Evolutionary conservation across 1,140 invertebrate species (phyloP).

Genomic region (Pseudomyrmex concolor): DNA sequence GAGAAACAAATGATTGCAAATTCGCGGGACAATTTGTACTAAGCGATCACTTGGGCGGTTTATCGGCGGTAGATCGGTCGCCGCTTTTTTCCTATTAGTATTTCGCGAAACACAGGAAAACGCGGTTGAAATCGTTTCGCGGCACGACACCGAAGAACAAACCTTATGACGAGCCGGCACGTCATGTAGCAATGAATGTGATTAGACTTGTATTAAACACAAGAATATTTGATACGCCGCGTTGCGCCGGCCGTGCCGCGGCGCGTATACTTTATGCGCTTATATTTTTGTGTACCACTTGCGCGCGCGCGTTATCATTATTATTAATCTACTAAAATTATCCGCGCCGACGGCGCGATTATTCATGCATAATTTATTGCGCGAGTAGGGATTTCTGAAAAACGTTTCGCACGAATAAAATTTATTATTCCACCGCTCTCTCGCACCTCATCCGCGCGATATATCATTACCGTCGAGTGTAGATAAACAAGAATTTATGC

Average conservation of each 20-base stretch:
- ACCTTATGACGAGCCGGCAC: conserved; percentile 37
- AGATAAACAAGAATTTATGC: conserved; percentile 47
- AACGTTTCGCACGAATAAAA: conserved; percentile 19
- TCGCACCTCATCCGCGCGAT: conserved; percentile 10
- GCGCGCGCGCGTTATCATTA: conserved; percentile 5
- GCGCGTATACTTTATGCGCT: not conserved
- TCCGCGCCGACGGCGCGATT: conserved; percentile 19
- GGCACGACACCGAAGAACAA: conserved; percentile 30
- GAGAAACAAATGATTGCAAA: not conserved
- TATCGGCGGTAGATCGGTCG: conserved; percentile 8
- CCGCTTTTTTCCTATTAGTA: not conserved
- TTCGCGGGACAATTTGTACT: not conserved
- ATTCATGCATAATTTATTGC: conserved; percentile 36
- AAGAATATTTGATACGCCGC: conserved; percentile 20
- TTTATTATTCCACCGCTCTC: conserved; percentile 11
- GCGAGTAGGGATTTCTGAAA: not conserved
- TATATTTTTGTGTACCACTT: not conserved
- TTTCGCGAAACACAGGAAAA: conserved; percentile 14
- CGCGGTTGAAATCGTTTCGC: conserved; percentile 13
- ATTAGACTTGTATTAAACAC: conserved; percentile 29
- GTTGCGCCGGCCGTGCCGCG: not conserved
- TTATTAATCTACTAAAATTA: conserved; percentile 48
- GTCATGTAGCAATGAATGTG: conserved; percentile 29
- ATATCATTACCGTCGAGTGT: conserved; percentile 18
- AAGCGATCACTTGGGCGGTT: conserved; percentile 2